phyloP scores from a whole-genome alignment of 2,113 vertebrate genomes.

The Syrrhaptes paradoxus region DNA sequence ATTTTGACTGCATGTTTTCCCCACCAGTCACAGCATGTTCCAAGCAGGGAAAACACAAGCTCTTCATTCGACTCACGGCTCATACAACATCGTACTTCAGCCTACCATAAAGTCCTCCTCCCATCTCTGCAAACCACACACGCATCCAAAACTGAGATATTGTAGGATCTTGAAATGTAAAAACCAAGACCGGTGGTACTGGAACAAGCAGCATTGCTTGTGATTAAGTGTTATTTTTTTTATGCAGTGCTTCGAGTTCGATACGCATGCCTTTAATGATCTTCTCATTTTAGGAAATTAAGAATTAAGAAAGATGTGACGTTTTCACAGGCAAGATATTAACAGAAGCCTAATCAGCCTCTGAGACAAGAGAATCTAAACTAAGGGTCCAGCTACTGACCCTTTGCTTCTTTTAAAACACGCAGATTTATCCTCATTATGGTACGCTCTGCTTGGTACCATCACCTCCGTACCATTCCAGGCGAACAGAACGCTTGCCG shows the following conservation, averaged over 20 bases:
- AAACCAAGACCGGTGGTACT: background rate
- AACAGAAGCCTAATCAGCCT: background rate
- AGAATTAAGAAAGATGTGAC: background rate
- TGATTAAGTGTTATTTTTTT: background rate
- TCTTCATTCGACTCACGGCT: background rate
- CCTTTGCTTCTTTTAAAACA: background rate
- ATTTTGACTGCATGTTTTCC: background rate
- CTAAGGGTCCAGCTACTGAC: background rate
- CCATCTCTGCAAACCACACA: background rate
- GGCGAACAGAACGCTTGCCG: background rate
- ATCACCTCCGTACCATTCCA: background rate
- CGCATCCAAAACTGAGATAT: background rate
- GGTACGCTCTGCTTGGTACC: background rate
- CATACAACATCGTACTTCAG: background rate
- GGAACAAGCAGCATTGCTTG: background rate
- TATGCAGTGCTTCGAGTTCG: rapidly evolving
- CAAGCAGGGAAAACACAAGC: background rate
- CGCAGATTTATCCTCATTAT: background rate
- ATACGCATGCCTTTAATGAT: background rate
- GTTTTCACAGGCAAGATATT: background rate
- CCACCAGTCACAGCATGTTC: background rate
- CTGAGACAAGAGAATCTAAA: background rate
- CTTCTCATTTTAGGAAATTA: background rate
- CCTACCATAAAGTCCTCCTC: background rate
- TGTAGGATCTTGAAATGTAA: background rate